Evolutionary conservation across 2,113 vertebrate genomes (phyloP).

Genomic region (Dryoscopus gambensis): DNA sequence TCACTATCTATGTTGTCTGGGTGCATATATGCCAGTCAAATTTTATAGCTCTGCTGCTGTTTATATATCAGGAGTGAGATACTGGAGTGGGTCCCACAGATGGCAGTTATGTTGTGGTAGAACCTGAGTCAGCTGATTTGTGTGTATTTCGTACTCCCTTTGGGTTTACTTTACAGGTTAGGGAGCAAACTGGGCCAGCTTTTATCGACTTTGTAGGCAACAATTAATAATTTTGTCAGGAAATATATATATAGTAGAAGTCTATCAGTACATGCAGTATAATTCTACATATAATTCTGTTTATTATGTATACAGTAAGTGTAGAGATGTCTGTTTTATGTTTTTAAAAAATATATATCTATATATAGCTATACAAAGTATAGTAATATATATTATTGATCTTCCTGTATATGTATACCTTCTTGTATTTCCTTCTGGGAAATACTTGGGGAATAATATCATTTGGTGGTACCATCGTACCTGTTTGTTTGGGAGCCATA

Average conservation of each 20-base stretch:
- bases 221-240: background rate
- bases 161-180: background rate
- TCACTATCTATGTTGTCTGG: fast-evolving
- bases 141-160: background rate
- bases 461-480: background rate
- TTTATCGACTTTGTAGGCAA: background rate
- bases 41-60: background rate
- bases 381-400: background rate
- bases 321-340: background rate
- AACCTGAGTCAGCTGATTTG: background rate
- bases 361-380: background rate
- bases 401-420: background rate
- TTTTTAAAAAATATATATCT: background rate
- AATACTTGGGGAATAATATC: background rate
- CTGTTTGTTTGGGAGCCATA: background rate
- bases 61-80: background rate
- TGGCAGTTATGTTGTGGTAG: background rate
- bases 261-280: background rate
- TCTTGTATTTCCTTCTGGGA: background rate
- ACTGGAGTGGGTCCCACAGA: background rate
- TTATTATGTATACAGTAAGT: background rate
- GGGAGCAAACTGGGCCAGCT: background rate
- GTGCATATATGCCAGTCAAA: background rate
- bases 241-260: background rate
- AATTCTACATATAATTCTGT: background rate